Evolutionary conservation across 2,113 vertebrate species (phyloP).

Genomic region (Hystrix brachyura): DNA sequence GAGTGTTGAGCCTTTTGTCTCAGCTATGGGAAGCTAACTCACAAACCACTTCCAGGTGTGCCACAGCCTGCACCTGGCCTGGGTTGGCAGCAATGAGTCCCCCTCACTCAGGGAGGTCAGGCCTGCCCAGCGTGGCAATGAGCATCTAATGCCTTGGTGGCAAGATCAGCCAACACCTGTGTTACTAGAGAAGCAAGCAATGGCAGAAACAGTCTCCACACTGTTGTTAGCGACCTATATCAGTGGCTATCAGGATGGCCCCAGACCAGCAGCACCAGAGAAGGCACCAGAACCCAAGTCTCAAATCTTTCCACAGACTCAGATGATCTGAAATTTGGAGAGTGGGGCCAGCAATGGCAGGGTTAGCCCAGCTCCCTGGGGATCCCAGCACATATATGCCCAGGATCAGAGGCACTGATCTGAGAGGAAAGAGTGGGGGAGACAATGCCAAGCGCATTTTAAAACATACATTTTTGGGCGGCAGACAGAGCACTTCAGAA

Average conservation of each 20-base stretch:
- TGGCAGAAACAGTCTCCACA: neutral
- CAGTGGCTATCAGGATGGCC: neutral
- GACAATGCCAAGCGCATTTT: accelerated
- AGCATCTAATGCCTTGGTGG: accelerated
- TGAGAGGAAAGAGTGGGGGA: accelerated
- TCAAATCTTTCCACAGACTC: neutral
- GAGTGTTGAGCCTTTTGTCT: neutral
- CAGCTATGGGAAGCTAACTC: neutral
- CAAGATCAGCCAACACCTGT: neutral
- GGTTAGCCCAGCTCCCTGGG: too few species aligned
- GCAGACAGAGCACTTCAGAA: neutral
- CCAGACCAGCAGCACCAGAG: neutral
- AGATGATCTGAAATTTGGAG: neutral
- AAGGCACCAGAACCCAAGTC: neutral
- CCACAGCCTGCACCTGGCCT: neutral
- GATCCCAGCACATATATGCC: accelerated
- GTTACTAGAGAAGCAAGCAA: neutral
- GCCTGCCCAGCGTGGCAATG: accelerated
- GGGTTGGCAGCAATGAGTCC: too few species aligned
- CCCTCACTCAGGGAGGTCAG: accelerated
- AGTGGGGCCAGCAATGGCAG: accelerated
- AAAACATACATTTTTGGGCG: too few species aligned
- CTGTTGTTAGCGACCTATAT: accelerated
- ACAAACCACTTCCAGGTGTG: neutral
- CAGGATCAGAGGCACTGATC: neutral